These are phyloP conservation scores for Tridacna crocea DNA, from an alignment of 2,888 invertebrate species.

Conservation along the genomic window DNA sequence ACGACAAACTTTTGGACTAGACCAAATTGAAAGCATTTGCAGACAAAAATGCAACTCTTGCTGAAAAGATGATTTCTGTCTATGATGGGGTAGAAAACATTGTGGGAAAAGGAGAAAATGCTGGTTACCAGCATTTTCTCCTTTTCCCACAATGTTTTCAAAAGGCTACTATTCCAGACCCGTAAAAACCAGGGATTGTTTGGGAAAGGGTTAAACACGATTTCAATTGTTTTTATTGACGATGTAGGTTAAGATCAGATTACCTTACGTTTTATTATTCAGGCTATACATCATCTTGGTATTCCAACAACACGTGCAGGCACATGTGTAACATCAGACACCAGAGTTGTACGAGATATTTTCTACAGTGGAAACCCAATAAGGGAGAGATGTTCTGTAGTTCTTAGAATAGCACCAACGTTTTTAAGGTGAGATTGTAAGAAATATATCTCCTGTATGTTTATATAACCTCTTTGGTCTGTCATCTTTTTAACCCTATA, in stretches of 20 bases:
- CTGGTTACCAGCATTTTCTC: neutral
- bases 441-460: neutral
- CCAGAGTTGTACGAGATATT: conserved; percentile 87
- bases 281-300: conserved; percentile 84
- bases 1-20: too few species aligned
- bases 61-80: too few species aligned
- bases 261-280: neutral
- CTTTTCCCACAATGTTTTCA: conserved; percentile 5
- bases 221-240: too few species aligned
- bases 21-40: too few species aligned
- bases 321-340: conserved; percentile 87
- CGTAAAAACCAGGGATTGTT: too few species aligned
- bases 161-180: too few species aligned
- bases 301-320: conserved; percentile 86
- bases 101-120: conserved; percentile 1
- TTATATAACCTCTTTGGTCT: too few species aligned
- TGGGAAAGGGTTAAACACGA: too few species aligned
- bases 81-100: neutral
- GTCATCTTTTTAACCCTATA: too few species aligned
- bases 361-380: conserved; percentile 87
- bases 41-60: too few species aligned
- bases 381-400: conserved; percentile 87
- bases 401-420: conserved; percentile 87
- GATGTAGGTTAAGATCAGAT: neutral
- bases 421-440: conserved; percentile 82